Evolutionary conservation across 2,113 vertebrate species (phyloP).

Genomic region (Micromys minutus): DNA sequence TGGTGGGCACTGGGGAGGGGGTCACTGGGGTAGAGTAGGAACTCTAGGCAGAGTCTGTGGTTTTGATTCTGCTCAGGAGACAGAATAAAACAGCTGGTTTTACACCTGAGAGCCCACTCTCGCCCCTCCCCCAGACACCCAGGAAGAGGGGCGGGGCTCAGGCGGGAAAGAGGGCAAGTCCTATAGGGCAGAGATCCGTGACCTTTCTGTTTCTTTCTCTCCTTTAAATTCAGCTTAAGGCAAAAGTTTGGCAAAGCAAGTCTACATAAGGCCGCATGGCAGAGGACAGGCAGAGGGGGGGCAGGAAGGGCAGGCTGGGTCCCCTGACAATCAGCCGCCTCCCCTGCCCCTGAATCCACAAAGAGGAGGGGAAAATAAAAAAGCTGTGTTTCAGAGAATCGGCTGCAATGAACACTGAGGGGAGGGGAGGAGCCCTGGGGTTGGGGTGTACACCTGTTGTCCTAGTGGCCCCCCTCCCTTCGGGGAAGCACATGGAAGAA

Average conservation of each 20-base stretch:
- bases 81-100: constrained; percentile 46
- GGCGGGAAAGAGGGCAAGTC: not conserved
- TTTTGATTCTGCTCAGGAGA: not conserved
- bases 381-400: constrained; percentile 67
- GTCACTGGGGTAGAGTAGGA: not conserved
- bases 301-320: not conserved
- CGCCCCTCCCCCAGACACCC: not conserved
- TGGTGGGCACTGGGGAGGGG: not conserved
- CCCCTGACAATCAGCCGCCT: accelerated
- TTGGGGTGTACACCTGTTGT: constrained; percentile 28
- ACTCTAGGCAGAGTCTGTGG: not conserved
- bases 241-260: constrained; percentile 93
- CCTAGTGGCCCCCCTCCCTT: constrained; percentile 50
- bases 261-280: constrained; percentile 96
- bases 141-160: not conserved
- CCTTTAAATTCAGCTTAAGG: constrained; percentile 91
- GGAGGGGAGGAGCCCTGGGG: constrained; percentile 22
- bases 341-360: constrained; percentile 28
- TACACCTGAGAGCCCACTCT: not conserved
- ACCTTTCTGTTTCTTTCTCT: constrained; percentile 5
- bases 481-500: constrained; percentile 75
- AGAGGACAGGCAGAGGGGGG: constrained; percentile 58
- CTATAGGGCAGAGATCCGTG: constrained; percentile 80
- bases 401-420: constrained; percentile 66
- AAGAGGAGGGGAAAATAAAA: not conserved